Conservation (phyloP, 92 coral and sea anemone genomes). For the Parazoanthus darwini region DNA sequence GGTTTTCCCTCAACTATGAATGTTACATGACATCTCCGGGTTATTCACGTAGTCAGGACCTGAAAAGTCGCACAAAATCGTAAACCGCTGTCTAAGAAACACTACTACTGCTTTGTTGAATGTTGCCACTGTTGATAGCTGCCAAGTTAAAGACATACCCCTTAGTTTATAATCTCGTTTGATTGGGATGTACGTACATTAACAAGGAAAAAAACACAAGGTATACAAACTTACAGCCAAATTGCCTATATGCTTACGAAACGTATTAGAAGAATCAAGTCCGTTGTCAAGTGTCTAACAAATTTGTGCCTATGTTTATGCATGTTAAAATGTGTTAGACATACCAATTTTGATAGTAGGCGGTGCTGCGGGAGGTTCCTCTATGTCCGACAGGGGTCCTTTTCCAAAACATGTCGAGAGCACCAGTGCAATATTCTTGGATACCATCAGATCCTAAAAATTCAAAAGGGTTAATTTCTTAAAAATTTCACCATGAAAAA, state of each 20-base stretch:
- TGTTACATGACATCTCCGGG: constrained; percentile 78
- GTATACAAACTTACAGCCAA: too few species aligned
- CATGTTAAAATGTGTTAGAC: not conserved
- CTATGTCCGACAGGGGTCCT: constrained; percentile 60
- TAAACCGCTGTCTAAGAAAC: not conserved
- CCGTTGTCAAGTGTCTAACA: not conserved
- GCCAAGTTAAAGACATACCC: not conserved
- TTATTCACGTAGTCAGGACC: constrained; percentile 84
- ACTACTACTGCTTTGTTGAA: not conserved
- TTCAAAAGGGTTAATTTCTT: not conserved
- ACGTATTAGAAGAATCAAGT: too few species aligned
- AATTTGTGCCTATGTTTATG: not conserved
- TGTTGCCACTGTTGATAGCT: not conserved
- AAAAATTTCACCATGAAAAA: not conserved
- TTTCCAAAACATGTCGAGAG: constrained; percentile 72
- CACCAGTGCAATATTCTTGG: constrained; percentile 77
- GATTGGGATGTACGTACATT: too few species aligned
- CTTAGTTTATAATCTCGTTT: too few species aligned
- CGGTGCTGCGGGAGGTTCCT: constrained; percentile 53
- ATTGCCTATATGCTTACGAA: too few species aligned
- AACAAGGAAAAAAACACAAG: too few species aligned
- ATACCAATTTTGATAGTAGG: constrained; percentile 30
- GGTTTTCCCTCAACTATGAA: constrained; percentile 73
- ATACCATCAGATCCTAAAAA: constrained; percentile 57
- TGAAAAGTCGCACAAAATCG: not conserved